A percentile compares a stretch with the other conserved stretches of the same genome.
phyloP scores from a whole-genome alignment of 2,888 invertebrate genomes.

The Helleia helle region DNA sequence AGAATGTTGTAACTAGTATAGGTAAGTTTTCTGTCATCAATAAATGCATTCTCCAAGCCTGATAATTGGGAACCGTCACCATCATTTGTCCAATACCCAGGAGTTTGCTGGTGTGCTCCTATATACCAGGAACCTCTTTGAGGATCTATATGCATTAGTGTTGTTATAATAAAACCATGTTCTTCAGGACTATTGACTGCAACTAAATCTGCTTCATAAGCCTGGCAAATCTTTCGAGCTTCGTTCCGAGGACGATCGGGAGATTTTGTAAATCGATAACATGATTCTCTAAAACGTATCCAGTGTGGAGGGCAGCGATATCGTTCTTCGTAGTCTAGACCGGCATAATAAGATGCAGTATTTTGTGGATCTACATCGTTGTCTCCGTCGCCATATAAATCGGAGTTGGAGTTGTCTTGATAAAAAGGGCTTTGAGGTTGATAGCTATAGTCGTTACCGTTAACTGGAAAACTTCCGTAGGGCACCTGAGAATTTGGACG shows the following conservation, averaged over 20 bases:
- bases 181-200: conserved; percentile 88
- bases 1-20: conserved; percentile 64
- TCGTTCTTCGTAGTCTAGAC: conserved; percentile 56
- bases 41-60: conserved; percentile 87
- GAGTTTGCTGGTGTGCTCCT: conserved; percentile 82
- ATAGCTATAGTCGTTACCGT: conserved; percentile 43
- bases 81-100: conserved; percentile 88
- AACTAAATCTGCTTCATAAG: conserved; percentile 85
- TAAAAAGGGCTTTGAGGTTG: conserved; percentile 57
- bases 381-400: conserved; percentile 43
- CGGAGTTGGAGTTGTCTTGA: conserved; percentile 42
- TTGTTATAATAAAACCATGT: conserved; percentile 88
- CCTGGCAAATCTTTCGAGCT: conserved; percentile 88
- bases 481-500: conserved; percentile 50
- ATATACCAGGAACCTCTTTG: conserved; percentile 91
- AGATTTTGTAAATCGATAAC: conserved; percentile 92
- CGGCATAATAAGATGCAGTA: conserved; percentile 52
- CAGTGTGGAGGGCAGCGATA: conserved; percentile 88
- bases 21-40: conserved; percentile 71
- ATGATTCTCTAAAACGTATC: conserved; percentile 86
- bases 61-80: conserved; percentile 84
- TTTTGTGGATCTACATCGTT: conserved; percentile 56
- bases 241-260: conserved; percentile 86
- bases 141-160: conserved; percentile 87
- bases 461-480: conserved; percentile 58